phyloP scores from a whole-genome alignment of 2,888 invertebrate genomes.

The Meganola albula region DNA sequence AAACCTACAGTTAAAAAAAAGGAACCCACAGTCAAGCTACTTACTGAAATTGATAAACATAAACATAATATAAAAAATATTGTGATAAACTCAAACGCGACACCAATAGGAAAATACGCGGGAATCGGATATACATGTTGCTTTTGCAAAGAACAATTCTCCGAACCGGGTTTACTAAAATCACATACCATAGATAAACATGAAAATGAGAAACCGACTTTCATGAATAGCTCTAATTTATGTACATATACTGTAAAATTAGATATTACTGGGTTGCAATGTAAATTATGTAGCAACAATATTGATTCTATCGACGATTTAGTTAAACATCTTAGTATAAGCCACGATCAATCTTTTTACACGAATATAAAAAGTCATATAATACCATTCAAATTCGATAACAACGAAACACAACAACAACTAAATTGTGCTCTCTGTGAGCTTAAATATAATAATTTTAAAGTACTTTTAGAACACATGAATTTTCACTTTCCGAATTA shows the following conservation, averaged over 20 bases:
- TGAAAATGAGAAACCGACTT: slow-evolving; percentile 33
- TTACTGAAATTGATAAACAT: slow-evolving; percentile 32
- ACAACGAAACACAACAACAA: slow-evolving; percentile 14
- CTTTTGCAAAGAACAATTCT: slow-evolving; percentile 45
- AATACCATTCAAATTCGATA: slow-evolving; percentile 41
- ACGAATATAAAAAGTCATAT: slow-evolving; percentile 37
- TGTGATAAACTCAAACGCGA: slow-evolving; percentile 50
- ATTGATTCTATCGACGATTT: slow-evolving; percentile 29
- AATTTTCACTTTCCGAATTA: slow-evolving; percentile 56
- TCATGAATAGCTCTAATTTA: slow-evolving; percentile 37
- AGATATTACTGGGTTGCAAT: slow-evolving; percentile 42
- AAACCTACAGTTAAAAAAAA: slow-evolving; percentile 13
- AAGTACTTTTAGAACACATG: slow-evolving; percentile 50
- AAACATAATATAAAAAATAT: slow-evolving; percentile 46
- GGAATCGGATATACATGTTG: slow-evolving; percentile 49
- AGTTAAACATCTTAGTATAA: slow-evolving; percentile 31
- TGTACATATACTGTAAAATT: slow-evolving; percentile 38
- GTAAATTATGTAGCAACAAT: slow-evolving; percentile 33
- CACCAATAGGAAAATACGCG: slow-evolving; percentile 47
- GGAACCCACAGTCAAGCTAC: background rate
- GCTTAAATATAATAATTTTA: slow-evolving; percentile 38
- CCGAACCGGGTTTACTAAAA: slow-evolving; percentile 43
- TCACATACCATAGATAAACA: slow-evolving; percentile 41
- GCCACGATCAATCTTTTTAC: slow-evolving; percentile 33
- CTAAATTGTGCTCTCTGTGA: slow-evolving; percentile 38